Percentiles rank a stretch among this genome's conserved stretches.
Evolutionary conservation across 2,113 vertebrate genomes (phyloP).

Genomic region (Muscicapa adusta): DNA sequence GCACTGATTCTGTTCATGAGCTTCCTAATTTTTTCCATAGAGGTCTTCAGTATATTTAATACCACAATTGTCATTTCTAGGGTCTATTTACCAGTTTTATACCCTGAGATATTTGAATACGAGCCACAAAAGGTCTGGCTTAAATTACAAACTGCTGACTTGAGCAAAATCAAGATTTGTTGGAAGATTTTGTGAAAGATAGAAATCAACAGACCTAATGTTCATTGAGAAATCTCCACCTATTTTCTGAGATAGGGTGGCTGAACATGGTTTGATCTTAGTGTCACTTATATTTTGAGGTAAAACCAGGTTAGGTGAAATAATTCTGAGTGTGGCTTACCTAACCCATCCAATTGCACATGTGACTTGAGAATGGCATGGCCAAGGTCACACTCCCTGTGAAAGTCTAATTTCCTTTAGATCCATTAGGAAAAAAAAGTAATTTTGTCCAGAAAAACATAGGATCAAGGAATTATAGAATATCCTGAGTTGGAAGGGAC

Average conservation of each 20-base stretch:
- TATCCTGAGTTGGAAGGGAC: not conserved
- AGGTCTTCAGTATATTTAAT: not conserved
- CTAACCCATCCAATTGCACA: not conserved
- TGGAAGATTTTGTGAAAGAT: not conserved
- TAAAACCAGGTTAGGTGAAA: not conserved
- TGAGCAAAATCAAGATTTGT: not conserved
- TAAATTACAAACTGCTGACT: not conserved
- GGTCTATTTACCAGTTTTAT: not conserved
- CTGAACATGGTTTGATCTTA: not conserved
- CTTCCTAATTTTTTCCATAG: not conserved
- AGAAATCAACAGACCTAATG: not conserved
- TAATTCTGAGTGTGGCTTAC: not conserved
- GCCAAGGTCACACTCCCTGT: not conserved
- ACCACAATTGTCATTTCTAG: not conserved
- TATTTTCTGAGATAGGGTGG: fast-evolving
- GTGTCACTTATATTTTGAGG: not conserved
- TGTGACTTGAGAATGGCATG: not conserved
- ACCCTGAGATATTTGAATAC: not conserved
- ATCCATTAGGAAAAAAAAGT: not conserved
- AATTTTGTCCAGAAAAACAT: not conserved
- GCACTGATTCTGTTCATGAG: not conserved
- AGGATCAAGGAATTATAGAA: not conserved
- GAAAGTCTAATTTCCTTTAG: not conserved
- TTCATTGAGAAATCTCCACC: not conserved
- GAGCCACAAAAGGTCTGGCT: not conserved